Base-by-base conservation (phyloP, 2,797 vertebrate species). In the Diplodus sargus region DNA sequence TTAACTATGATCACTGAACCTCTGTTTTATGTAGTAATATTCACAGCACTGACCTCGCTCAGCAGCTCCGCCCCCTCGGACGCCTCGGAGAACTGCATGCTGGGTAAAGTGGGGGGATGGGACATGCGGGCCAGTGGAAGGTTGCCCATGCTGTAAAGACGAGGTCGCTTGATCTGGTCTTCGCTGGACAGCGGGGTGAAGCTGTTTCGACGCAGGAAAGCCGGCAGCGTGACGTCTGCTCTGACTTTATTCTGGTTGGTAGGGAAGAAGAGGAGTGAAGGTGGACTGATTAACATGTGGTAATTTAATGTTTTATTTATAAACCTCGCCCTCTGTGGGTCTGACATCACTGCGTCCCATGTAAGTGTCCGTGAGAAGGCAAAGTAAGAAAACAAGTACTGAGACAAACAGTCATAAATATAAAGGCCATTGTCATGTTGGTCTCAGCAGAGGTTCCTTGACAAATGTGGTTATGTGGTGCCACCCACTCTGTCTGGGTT, bases 171-270 rank as follows among this genome's bases (percentile, higher is more conserved):
- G 49, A 95, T 89, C 83, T 95, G 95, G 93, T 97, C 97, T 66
- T 95, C 92, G 90, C 96, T 96, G 92, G 97, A 98, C 93, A 98
- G 93, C 0, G 96, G 97, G 0, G 96, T 97, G 82, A 98, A 97
- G 93, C 97, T 98, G 96, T 97, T 97, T 81, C 97, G 95, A 72
- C 97, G 95, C 89, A 92, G 91, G 91, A 97, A 95, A 82, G 91
- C 81, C 5, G 96, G 94, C 15, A 93, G 94, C 80, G 93, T 89
- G 0, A 43, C 20, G 56, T 84, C 93, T 79, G 87, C 47, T 54
- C 66, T 85, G 62, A 78, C 86, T 75, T 85, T 92, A 74, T 74
- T 94, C 97, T 98, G 93, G 74, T 87, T 2, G 39, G 76, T 54
- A 14, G 25, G 15, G 53, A 88, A 51, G 22, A 62, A n/a, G 18